Base-by-base conservation (phyloP, 1,140 invertebrate genomes). In the Drosophila ananassae region DNA sequence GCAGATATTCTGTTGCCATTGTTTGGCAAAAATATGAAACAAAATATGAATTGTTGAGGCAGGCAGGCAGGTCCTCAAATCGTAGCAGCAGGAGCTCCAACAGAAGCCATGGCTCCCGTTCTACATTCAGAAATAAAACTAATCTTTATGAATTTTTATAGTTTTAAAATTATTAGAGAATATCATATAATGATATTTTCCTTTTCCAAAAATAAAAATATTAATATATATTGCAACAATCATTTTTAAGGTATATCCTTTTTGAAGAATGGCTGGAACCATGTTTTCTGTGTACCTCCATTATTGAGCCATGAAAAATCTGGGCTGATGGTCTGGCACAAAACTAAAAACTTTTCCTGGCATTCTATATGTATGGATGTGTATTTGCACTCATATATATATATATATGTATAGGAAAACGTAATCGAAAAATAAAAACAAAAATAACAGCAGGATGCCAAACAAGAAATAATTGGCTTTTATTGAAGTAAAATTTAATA, bases 401-500 rank as follows among this genome's bases (percentile, higher is more conserved):
- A 8, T 32, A 30, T 57, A 30, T 22, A 58, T 37, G 32, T 56
- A 58, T 44, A 44, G 13, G 22, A 64, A 44, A 41, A 37, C 57
- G 75, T 75, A 63, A 74, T 75, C 63, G 64, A 60, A 72, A 71
- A 52, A 39, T 39, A 66, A 59, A 58, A 71, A 68, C 3, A 47
- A 41, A 34, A 76, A 63, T 41, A 78, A 79, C 55, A 63, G 50
- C 59, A 62, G 24, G 56, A 47, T 68, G 72, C 21, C 47, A 74
- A 44, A 63, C 22, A 58, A 50, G 32, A 55, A 61, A 69, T 67
- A 74, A 84, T 87, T 84, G 82, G 59, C 63, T 77, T 84, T 77
- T 77, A 84, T 73, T 87, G 63, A 68, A 81, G 60, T 73, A 34
- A 77, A 84, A 84, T 84, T 85, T 73, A 73, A 80, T 85, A 85